These are phyloP conservation scores for Anticlea derivata DNA, from an alignment of 2,888 invertebrate genomes.

Conservation along the genomic window DNA sequence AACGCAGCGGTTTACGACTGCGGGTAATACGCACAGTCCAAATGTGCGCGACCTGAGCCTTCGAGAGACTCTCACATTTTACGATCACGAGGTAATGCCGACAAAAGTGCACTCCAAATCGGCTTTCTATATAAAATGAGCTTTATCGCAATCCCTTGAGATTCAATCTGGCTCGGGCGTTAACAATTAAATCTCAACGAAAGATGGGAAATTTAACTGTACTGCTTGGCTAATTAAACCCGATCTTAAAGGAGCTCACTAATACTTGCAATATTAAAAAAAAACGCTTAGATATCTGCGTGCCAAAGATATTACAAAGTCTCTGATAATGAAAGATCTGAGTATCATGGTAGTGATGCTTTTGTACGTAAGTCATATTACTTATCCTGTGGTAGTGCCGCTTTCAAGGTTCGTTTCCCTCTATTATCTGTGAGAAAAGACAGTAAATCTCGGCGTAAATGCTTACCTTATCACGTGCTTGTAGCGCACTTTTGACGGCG, in stretches of 20 bases:
- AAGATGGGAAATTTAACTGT: background rate
- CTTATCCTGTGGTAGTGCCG: constrained; percentile 46
- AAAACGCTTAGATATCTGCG: too few relatives aligned
- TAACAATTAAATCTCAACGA: background rate
- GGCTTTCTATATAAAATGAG: constrained; percentile 3
- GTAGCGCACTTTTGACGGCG: constrained; percentile 40
- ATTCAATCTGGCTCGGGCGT: background rate
- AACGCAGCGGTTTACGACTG: constrained; percentile 39
- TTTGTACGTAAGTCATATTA: background rate
- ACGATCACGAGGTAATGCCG: constrained; percentile 42
- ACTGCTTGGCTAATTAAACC: background rate
- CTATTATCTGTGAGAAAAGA: constrained; percentile 57
- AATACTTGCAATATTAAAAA: too few relatives aligned
- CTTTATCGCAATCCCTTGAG: background rate
- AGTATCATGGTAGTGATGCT: background rate
- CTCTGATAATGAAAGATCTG: too few relatives aligned
- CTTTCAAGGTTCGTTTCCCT: constrained; percentile 55
- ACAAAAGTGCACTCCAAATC: background rate
- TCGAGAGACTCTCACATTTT: constrained; percentile 50
- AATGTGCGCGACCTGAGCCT: constrained; percentile 50
- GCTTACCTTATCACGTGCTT: constrained; percentile 47
- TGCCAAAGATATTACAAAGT: too few relatives aligned
- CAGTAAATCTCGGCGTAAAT: constrained; percentile 50
- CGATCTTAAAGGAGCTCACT: too few relatives aligned
- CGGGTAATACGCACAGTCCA: constrained; percentile 40